Percentiles rank a stretch among this genome's conserved stretches.
Evolutionary conservation across 2,797 vertebrate genomes (phyloP).

Genomic region (Microtus agrestis): DNA sequence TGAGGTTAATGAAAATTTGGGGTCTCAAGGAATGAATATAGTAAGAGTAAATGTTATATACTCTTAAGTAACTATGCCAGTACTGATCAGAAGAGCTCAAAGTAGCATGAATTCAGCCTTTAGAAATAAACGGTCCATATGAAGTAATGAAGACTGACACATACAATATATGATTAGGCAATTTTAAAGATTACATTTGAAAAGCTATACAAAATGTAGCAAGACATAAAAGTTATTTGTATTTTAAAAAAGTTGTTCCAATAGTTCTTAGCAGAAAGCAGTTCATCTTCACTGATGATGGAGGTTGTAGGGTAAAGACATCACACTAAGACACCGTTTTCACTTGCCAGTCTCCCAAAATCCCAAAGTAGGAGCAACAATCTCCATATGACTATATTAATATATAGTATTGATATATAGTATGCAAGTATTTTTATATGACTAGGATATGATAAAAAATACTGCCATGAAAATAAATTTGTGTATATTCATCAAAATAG

Average conservation of each 20-base stretch:
- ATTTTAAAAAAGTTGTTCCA: not conserved
- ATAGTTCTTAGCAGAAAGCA: not conserved
- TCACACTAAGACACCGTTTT: not conserved
- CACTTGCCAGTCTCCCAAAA: not conserved
- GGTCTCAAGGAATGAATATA: not conserved
- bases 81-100: not conserved
- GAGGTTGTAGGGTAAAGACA: slow-evolving; percentile 1
- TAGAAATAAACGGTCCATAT: not conserved
- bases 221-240: not conserved
- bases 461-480: not conserved
- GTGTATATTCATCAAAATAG: slow-evolving; percentile 37
- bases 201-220: not conserved
- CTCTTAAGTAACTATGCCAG: not conserved
- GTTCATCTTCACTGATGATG: not conserved
- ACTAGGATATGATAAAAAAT: not conserved
- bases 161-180: not conserved
- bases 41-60: not conserved
- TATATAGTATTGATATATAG: no score
- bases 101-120: not conserved
- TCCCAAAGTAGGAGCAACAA: not conserved
- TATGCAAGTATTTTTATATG: not conserved
- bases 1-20: not conserved
- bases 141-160: not conserved
- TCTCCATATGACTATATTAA: not conserved
- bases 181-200: not conserved